A percentile compares a stretch with the other conserved stretches of the same genome.
Conservation (phyloP, 2,113 vertebrate genomes). For the Antigone vipio region DNA sequence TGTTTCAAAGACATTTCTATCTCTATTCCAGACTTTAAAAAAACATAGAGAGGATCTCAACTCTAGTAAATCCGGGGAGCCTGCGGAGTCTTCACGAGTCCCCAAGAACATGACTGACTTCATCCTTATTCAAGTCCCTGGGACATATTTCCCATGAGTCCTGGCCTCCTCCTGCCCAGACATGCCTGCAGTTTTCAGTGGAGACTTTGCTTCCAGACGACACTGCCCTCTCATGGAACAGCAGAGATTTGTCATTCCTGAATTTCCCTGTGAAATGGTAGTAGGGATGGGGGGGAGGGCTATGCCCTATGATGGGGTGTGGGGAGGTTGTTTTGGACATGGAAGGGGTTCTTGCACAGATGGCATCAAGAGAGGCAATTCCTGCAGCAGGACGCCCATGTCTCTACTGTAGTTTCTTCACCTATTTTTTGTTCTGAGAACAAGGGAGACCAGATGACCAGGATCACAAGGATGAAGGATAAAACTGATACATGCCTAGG, state of each 20-base stretch:
- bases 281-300: not conserved
- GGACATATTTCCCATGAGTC: not conserved
- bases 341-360: not conserved
- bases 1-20: not conserved
- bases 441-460: not conserved
- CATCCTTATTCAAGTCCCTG: not conserved
- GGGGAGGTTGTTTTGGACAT: not conserved
- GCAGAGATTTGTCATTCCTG: not conserved
- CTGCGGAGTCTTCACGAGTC: not conserved
- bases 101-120: not conserved
- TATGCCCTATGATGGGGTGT: rapidly evolving
- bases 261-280: not conserved
- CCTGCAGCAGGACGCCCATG: not conserved
- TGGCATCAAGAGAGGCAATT: not conserved
- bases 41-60: not conserved
- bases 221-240: conserved; percentile 56
- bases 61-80: not conserved
- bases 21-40: not conserved
- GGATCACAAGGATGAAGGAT: not conserved
- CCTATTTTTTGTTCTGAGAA: not conserved
- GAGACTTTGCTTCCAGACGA: not conserved
- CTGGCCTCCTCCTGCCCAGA: not conserved
- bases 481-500: not conserved
- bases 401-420: not conserved
- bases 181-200: not conserved